Conservation (phyloP, 2,113 vertebrate genomes). For the Plecturocebus donacophilus region DNA sequence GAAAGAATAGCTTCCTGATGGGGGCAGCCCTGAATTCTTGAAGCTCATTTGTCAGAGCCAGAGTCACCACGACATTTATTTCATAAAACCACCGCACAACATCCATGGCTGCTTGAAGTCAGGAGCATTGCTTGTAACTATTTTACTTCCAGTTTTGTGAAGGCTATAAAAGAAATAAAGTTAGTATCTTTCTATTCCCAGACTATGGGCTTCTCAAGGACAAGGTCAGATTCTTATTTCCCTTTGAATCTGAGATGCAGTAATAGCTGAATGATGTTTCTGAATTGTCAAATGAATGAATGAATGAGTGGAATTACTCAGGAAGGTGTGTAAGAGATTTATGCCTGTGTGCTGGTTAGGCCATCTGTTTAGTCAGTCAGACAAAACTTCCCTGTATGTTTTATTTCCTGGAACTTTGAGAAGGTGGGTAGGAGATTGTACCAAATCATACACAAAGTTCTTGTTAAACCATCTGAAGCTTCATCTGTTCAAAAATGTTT, state of each 20-base stretch:
- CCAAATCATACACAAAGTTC: neutral
- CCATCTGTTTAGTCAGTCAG: neutral
- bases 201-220: neutral
- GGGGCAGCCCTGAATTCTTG: neutral
- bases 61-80: neutral
- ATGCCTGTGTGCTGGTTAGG: too few species aligned
- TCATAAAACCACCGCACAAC: neutral
- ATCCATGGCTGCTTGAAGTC: neutral
- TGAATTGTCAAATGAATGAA: neutral
- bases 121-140: neutral
- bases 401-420: neutral
- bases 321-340: neutral
- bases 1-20: neutral
- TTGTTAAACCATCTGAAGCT: neutral
- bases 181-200: neutral
- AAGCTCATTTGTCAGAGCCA: neutral
- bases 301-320: neutral
- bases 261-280: neutral
- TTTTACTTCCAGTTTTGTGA: neutral
- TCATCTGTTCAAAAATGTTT: neutral
- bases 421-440: neutral
- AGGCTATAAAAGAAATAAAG: neutral
- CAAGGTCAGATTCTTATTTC: neutral
- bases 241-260: neutral
- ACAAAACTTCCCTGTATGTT: neutral